A percentile compares a stretch with the other conserved stretches of the same genome.
phyloP scores from a whole-genome alignment of 2,113 vertebrate species.

The Chaenocephalus aceratus region DNA sequence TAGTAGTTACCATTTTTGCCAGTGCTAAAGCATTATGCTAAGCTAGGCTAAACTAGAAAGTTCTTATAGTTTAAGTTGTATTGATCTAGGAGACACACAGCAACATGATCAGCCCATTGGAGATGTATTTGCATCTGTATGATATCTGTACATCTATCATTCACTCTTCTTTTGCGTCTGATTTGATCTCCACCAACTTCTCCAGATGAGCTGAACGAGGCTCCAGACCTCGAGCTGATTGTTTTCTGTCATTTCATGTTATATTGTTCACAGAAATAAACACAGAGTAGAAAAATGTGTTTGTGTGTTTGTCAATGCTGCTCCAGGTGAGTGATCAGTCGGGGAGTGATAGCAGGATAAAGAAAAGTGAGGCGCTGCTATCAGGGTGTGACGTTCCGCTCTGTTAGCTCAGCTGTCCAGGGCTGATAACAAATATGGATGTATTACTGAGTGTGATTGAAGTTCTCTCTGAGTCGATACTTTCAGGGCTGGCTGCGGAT shows the following conservation, averaged over 20 bases:
- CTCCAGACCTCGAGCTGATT: background rate
- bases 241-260: background rate
- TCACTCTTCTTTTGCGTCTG: background rate
- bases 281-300: background rate
- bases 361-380: conserved; percentile 9
- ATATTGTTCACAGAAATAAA: background rate
- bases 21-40: background rate
- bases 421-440: conserved; percentile 56
- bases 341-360: background rate
- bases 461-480: conserved; percentile 9
- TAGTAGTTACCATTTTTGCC: background rate
- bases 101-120: background rate
- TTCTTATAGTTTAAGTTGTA: background rate
- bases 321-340: background rate
- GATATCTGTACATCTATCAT: background rate
- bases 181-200: background rate
- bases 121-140: background rate
- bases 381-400: conserved; percentile 41
- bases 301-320: background rate
- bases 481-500: conserved; percentile 37
- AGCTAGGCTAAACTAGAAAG: background rate
- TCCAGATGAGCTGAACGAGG: background rate
- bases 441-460: conserved; percentile 35
- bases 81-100: background rate
- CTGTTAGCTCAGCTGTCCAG: conserved; percentile 54